phyloP scores from a whole-genome alignment of 2,888 invertebrate genomes.

The Abscondita cerata region DNA sequence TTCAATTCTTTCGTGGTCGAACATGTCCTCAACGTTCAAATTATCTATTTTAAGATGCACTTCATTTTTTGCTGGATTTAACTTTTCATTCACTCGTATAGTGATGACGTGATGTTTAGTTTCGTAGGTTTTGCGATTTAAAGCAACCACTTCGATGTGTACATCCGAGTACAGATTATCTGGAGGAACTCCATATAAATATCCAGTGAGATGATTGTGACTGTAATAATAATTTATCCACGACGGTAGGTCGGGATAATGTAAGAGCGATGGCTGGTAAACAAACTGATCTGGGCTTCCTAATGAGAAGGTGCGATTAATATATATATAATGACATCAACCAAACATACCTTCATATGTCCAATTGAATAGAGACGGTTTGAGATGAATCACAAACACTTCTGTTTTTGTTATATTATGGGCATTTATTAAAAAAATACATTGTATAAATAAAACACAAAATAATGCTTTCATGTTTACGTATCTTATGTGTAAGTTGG shows the following conservation, averaged over 20 bases:
- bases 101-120: constrained; percentile 70
- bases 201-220: constrained; percentile 77
- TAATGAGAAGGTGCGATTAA: constrained; percentile 46
- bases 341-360: constrained; percentile 68
- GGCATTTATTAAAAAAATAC: not conserved
- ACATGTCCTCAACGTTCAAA: constrained; percentile 86
- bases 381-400: constrained; percentile 80
- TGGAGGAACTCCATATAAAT: constrained; percentile 86
- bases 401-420: constrained; percentile 72
- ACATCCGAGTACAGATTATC: constrained; percentile 62
- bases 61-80: constrained; percentile 73
- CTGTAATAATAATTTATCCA: constrained; percentile 89
- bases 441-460: not conserved
- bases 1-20: constrained; percentile 74
- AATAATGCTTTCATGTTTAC: constrained; percentile 7
- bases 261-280: constrained; percentile 76
- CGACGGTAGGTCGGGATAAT: constrained; percentile 83
- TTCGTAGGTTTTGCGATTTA: constrained; percentile 80
- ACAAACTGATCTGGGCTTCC: constrained; percentile 69
- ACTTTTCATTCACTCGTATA: constrained; percentile 70
- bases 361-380: constrained; percentile 83
- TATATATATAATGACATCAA: not conserved
- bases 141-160: constrained; percentile 76
- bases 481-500: not conserved
- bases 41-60: constrained; percentile 90